Percentiles rank a stretch among this genome's conserved stretches.
These are phyloP conservation scores for Aspidiotus destructor DNA, from an alignment of 2,888 invertebrate genomes.

Conservation along the genomic window DNA sequence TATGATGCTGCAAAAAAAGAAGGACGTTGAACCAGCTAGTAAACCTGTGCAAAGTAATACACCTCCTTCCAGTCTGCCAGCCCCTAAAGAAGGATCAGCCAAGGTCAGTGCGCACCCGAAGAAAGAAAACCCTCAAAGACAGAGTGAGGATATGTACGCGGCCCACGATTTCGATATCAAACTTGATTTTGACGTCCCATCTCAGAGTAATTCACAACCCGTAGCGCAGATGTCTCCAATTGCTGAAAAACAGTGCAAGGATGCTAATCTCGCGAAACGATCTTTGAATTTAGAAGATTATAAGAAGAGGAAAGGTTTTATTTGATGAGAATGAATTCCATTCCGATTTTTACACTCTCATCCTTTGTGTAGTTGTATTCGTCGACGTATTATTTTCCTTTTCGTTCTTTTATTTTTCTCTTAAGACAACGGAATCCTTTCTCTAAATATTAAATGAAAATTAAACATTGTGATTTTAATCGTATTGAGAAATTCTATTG, in stretches of 20 bases:
- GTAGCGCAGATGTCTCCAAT: neutral
- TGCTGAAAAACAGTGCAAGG: slow-evolving; percentile 42
- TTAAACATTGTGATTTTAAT: too few species aligned
- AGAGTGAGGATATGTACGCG: slow-evolving; percentile 47
- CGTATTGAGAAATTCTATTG: too few species aligned
- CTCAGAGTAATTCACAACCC: neutral
- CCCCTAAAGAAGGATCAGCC: slow-evolving; percentile 1
- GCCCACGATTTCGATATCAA: slow-evolving; percentile 88
- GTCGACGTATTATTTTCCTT: too few species aligned
- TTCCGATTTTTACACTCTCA: too few species aligned
- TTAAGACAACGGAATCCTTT: too few species aligned
- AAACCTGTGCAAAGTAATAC: neutral
- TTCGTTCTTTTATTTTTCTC: too few species aligned
- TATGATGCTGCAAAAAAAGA: slow-evolving; percentile 64
- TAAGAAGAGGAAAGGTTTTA: slow-evolving; percentile 84
- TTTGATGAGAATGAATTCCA: slow-evolving; percentile 40
- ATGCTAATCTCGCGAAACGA: slow-evolving; percentile 64
- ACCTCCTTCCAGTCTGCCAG: slow-evolving; percentile 1
- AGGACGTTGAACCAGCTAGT: slow-evolving; percentile 37
- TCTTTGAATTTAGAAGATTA: slow-evolving; percentile 85
- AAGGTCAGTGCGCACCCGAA: slow-evolving; percentile 14
- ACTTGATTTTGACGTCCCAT: slow-evolving; percentile 29
- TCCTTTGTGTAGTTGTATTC: too few species aligned
- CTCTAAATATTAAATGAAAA: too few species aligned
- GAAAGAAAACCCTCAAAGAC: slow-evolving; percentile 37